Evolutionary conservation across 2,888 invertebrate species (phyloP), one percentile per base, ranked within the genome.

Genomic region (Thereva unica): DNA sequence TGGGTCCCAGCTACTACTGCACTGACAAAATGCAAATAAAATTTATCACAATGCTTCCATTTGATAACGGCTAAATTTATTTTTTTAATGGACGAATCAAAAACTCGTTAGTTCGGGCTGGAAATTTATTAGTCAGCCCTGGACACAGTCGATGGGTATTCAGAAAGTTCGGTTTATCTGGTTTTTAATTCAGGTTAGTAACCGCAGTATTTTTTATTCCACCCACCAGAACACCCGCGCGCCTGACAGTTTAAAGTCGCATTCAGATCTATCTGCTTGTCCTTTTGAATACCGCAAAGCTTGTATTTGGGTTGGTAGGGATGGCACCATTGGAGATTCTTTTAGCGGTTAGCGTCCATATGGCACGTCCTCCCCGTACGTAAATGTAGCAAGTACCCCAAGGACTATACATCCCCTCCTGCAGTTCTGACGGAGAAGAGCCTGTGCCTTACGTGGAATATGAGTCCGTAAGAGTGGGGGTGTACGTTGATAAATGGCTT

Each of bases 401-500:
- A 10, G 41, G 41, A 23, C 61, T 50, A 50, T 50, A 49, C 50
- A 41, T 23, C 23, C 23, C 23, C 23, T 1, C 23, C 23, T 23
- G 23, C 23, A 23, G 23, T 23, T 23, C 23, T 23, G 23, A 23
- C 23, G 23, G 23, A 23, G 23, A 23, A 2, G 23, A 23, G 23
- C 23, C 23, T 23, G 23, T 23, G 23, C 23, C 23, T 23, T 23
- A 23, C 23, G 23, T 23, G 35, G 50, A 4, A 50, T n/a, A 23
- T 47, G n/a, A 4, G 50, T 23, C 50, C 23, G 23, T 9, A 34
- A n/a, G n/a, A 8, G 45, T 53, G 45, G 52, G 56, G 50, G 55
- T 47, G 23, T 54, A 49, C 52, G 56, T 66, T 66, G 68, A 68
- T 68, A 68, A 68, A 68, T 68, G 68, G 66, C 66, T 66, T 68